Percentiles rank a stretch among this genome's conserved stretches.
These are phyloP conservation scores for Dynastes hyllus DNA, from an alignment of 2,888 invertebrate genomes.

Conservation along the genomic window DNA sequence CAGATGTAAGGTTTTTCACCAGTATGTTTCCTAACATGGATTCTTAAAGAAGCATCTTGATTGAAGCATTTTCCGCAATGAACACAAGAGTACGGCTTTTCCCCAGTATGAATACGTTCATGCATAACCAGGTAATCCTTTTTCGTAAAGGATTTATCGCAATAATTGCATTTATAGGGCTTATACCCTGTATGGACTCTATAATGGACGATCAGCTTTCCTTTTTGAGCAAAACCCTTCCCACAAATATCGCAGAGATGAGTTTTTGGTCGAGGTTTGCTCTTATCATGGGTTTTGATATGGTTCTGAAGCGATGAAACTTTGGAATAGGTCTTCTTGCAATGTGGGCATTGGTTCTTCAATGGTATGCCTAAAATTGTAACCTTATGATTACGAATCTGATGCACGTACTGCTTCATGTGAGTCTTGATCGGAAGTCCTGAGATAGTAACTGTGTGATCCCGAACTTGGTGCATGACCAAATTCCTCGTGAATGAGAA, in stretches of 20 bases:
- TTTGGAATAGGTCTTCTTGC: slow-evolving; percentile 64
- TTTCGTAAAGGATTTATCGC: slow-evolving; percentile 61
- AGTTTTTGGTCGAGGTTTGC: slow-evolving; percentile 60
- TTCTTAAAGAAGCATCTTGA: slow-evolving; percentile 63
- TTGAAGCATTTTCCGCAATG: slow-evolving; percentile 66
- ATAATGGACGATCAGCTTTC: slow-evolving; percentile 63
- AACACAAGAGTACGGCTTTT: slow-evolving; percentile 66
- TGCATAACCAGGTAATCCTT: slow-evolving; percentile 64
- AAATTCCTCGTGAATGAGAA: slow-evolving; percentile 69
- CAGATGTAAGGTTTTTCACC: slow-evolving; percentile 71
- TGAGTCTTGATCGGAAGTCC: slow-evolving; percentile 70
- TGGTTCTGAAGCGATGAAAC: slow-evolving; percentile 70
- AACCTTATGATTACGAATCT: slow-evolving; percentile 66
- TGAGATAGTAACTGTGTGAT: slow-evolving; percentile 65
- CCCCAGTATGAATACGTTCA: slow-evolving; percentile 65
- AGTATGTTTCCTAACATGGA: slow-evolving; percentile 64
- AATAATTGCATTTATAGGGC: slow-evolving; percentile 61
- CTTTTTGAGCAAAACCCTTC: slow-evolving; percentile 64
- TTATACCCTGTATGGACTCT: slow-evolving; percentile 61
- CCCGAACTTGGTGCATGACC: slow-evolving; percentile 63
- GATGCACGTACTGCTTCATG: slow-evolving; percentile 68
- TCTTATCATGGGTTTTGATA: slow-evolving; percentile 58
- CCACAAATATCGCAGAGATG: slow-evolving; percentile 66
- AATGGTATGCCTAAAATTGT: slow-evolving; percentile 68
- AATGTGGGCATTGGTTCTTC: slow-evolving; percentile 56